Conservation (phyloP, 2,888 invertebrate species). For the Dendrolimus pini region DNA sequence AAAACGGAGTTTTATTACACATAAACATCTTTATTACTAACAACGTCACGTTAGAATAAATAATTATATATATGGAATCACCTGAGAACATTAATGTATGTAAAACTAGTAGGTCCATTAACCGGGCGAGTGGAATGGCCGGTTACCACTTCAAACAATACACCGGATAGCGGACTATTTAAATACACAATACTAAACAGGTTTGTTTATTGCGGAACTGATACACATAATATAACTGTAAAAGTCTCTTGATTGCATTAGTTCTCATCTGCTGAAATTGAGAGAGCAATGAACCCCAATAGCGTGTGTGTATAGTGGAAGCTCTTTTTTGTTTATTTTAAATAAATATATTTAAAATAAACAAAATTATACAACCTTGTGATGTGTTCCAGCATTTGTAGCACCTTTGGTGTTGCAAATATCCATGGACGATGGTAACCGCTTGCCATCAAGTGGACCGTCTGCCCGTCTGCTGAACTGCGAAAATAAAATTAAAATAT, state of each 20-base stretch:
- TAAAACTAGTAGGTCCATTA: slow-evolving; percentile 24
- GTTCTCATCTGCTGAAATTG: neutral
- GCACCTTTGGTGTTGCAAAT: no score
- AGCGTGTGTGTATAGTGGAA: neutral
- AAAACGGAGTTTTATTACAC: no score
- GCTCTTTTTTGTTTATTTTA: no score
- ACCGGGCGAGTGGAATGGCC: slow-evolving; percentile 24
- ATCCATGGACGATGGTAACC: no score
- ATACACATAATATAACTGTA: slow-evolving; percentile 15
- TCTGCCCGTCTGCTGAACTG: no score
- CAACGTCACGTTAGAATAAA: neutral
- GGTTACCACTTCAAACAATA: slow-evolving; percentile 25
- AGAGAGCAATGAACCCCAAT: neutral
- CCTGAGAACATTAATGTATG: neutral
- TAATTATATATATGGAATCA: no score
- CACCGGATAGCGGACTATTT: slow-evolving; percentile 24
- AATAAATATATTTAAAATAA: no score
- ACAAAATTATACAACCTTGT: no score
- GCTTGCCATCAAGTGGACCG: no score
- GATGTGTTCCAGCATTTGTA: no score
- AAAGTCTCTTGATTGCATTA: neutral
- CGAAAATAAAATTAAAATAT: no score
- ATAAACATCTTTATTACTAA: neutral
- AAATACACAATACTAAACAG: slow-evolving; percentile 20
- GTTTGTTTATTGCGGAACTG: slow-evolving; percentile 22